phyloP scores from a whole-genome alignment of 2,113 vertebrate genomes.

The Thermophis baileyi region DNA sequence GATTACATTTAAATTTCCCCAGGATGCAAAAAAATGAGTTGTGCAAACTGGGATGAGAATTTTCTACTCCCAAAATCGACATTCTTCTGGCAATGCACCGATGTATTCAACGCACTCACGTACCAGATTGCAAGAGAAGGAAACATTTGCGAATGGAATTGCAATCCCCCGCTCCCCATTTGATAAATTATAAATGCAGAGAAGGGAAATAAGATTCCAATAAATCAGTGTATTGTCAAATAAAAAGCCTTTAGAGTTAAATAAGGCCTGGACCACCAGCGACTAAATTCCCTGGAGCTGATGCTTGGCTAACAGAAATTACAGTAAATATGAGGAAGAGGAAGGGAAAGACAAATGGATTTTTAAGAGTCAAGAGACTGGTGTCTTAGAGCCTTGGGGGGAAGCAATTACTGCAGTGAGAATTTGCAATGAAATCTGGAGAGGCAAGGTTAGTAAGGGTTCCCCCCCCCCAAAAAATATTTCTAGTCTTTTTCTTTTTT shows the following conservation, averaged over 20 bases:
- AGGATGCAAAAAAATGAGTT: neutral
- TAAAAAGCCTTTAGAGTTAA: neutral
- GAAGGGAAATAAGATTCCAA: neutral
- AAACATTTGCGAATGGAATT: neutral
- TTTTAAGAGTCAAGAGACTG: neutral
- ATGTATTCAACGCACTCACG: neutral
- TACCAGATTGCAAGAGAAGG: neutral
- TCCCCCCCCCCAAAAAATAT: neutral
- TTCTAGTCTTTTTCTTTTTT: neutral
- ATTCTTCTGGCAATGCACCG: neutral
- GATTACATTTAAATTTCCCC: neutral
- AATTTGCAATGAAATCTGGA: neutral
- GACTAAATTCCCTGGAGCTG: accelerated
- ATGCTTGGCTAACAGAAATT: slow-evolving; percentile 12
- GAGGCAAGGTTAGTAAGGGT: neutral
- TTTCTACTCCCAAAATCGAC: neutral
- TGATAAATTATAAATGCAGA: slow-evolving; percentile 24
- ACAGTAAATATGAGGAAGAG: slow-evolving; percentile 49
- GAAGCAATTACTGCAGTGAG: neutral
- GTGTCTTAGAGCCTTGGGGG: neutral
- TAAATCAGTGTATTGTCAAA: accelerated
- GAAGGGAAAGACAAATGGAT: neutral
- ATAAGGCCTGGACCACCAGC: neutral
- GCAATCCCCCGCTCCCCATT: neutral
- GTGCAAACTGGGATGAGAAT: neutral